Evolutionary conservation across 2,797 vertebrate species (phyloP).

Genomic region (Silurus lanzhouensis): DNA sequence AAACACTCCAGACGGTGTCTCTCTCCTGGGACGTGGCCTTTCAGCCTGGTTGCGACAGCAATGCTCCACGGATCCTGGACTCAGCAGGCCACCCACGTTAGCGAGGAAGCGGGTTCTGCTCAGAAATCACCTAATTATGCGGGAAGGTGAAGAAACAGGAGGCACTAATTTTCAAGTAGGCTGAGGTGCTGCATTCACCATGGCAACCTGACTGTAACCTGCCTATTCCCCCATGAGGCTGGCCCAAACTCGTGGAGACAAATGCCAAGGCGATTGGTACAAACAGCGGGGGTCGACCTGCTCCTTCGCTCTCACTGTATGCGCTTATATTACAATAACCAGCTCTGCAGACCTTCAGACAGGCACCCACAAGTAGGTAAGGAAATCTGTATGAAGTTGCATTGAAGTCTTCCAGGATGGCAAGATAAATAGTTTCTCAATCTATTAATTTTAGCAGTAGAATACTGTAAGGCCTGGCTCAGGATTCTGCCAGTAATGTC

Average conservation of each 20-base stretch:
- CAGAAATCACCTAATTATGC: conserved; percentile 68
- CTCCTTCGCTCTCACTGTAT: conserved; percentile 9
- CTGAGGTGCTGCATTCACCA: conserved; percentile 51
- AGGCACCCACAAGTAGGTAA: not conserved
- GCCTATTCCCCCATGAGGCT: conserved; percentile 22
- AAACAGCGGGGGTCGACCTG: conserved; percentile 47
- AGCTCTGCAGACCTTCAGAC: not conserved
- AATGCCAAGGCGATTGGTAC: conserved; percentile 51
- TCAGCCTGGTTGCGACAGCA: conserved; percentile 55
- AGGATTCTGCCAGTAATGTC: not conserved
- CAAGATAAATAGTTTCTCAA: not conserved
- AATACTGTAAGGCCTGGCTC: not conserved
- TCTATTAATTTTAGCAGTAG: not conserved
- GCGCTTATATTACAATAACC: not conserved
- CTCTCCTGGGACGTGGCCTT: conserved; percentile 54
- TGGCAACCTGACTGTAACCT: conserved; percentile 46
- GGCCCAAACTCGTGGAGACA: conserved; percentile 40
- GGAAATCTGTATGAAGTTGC: not conserved
- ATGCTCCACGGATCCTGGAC: conserved; percentile 35
- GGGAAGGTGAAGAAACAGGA: conserved; percentile 52
- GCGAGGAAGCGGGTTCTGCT: conserved; percentile 58
- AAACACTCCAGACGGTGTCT: conserved; percentile 54
- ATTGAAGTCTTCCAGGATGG: not conserved
- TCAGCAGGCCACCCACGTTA: conserved; percentile 46
- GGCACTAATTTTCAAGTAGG: conserved; percentile 52